Evolutionary conservation across 2,888 invertebrate genomes (phyloP).

Genomic region (Agrenia bidenticulata): DNA sequence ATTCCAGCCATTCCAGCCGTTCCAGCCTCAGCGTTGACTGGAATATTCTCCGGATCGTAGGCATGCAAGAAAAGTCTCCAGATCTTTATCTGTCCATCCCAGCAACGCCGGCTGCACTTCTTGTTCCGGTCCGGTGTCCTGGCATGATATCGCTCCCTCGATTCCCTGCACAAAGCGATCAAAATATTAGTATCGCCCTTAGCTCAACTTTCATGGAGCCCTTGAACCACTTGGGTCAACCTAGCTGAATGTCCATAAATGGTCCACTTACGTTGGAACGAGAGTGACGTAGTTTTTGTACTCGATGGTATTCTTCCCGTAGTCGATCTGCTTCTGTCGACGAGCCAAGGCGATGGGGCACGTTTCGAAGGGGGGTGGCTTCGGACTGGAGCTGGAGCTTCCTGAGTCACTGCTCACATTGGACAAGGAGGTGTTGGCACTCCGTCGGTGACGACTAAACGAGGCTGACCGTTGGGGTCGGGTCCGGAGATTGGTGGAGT

Average conservation of each 20-base stretch:
- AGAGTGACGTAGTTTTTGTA: slow-evolving; percentile 72
- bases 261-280: slow-evolving; percentile 73
- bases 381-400: neutral
- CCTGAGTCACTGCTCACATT: neutral
- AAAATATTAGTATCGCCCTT: neutral
- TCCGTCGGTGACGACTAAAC: too few relatives aligned
- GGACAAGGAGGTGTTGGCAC: too few relatives aligned
- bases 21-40: too few relatives aligned
- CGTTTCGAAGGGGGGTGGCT: slow-evolving; percentile 61
- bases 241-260: neutral
- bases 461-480: too few relatives aligned
- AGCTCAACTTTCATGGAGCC: neutral
- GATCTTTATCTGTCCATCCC: slow-evolving; percentile 58
- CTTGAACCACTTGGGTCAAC: neutral
- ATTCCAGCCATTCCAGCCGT: too few relatives aligned
- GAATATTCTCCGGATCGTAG: slow-evolving; percentile 32
- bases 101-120: slow-evolving; percentile 59
- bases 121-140: slow-evolving; percentile 59
- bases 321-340: slow-evolving; percentile 90
- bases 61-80: slow-evolving; percentile 57
- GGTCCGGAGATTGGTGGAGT: too few relatives aligned
- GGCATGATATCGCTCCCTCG: slow-evolving; percentile 56
- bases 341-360: slow-evolving; percentile 71
- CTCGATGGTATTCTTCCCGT: slow-evolving; percentile 87
- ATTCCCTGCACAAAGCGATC: slow-evolving; percentile 27